Evolutionary conservation across 2,888 invertebrate species (phyloP).

Genomic region (Stegana nigrithorax): DNA sequence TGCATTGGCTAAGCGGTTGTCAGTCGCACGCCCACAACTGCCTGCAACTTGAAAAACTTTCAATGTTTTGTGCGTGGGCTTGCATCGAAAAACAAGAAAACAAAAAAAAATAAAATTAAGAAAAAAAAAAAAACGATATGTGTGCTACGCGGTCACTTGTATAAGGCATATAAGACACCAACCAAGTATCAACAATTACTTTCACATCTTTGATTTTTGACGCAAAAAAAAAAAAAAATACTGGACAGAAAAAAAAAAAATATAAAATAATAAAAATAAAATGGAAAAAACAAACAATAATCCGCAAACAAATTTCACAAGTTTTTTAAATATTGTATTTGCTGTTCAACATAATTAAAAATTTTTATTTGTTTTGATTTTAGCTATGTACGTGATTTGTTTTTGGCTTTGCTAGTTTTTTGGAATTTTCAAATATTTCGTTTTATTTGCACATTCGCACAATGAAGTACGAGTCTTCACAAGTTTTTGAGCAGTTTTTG

Average conservation of each 20-base stretch:
- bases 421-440: conserved; percentile 22
- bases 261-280: no score
- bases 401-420: conserved; percentile 30
- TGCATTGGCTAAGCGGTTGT: no score
- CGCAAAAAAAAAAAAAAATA: conserved; percentile 4
- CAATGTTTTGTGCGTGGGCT: conserved; percentile 23
- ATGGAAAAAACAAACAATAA: conserved; percentile 41
- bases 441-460: conserved; percentile 22
- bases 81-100: no score
- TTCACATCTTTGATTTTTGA: conserved; percentile 26
- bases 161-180: no score
- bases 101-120: not conserved
- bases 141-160: no score
- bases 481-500: conserved; percentile 5
- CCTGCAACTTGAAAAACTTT: no score
- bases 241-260: not conserved
- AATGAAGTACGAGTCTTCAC: conserved; percentile 34
- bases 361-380: not conserved
- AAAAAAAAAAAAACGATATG: not conserved
- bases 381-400: not conserved
- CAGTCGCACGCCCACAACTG: no score
- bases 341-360: conserved; percentile 1
- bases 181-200: no score
- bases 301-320: conserved; percentile 47
- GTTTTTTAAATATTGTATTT: conserved; percentile 19